A percentile compares a stretch with the other conserved stretches of the same genome.
phyloP scores from a whole-genome alignment of 2,797 vertebrate genomes.

The Syndactyla subalaris region DNA sequence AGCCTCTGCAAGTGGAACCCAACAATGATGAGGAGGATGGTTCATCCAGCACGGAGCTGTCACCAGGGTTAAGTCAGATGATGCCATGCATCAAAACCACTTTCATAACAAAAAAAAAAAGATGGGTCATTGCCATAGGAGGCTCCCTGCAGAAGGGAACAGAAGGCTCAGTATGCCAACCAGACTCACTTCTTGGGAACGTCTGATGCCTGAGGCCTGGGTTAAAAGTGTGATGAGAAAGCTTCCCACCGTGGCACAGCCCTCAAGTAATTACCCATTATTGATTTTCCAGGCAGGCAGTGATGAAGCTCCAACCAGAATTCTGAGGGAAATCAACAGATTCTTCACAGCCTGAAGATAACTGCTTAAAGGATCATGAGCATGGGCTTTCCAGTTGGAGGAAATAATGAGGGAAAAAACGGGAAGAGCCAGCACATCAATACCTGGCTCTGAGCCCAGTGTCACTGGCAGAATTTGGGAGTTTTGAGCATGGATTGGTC shows the following conservation, averaged over 20 bases:
- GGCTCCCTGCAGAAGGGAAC: background rate
- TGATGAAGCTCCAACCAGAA: background rate
- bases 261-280: background rate
- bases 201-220: background rate
- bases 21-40: background rate
- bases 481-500: background rate
- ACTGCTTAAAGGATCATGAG: background rate
- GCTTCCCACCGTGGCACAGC: background rate
- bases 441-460: background rate
- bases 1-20: background rate
- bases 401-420: background rate
- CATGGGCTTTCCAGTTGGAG: background rate
- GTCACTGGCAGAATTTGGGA: background rate
- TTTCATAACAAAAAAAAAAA: background rate
- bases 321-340: background rate
- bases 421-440: background rate
- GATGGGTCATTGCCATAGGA: background rate
- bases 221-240: background rate
- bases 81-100: background rate
- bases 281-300: background rate
- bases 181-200: background rate
- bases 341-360: background rate
- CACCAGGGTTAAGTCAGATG: background rate
- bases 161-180: background rate
- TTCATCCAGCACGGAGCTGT: background rate